Evolutionary conservation across 2,113 vertebrate species (phyloP), one percentile per base, ranked within the genome.

Genomic region (Toxotes jaculatrix): DNA sequence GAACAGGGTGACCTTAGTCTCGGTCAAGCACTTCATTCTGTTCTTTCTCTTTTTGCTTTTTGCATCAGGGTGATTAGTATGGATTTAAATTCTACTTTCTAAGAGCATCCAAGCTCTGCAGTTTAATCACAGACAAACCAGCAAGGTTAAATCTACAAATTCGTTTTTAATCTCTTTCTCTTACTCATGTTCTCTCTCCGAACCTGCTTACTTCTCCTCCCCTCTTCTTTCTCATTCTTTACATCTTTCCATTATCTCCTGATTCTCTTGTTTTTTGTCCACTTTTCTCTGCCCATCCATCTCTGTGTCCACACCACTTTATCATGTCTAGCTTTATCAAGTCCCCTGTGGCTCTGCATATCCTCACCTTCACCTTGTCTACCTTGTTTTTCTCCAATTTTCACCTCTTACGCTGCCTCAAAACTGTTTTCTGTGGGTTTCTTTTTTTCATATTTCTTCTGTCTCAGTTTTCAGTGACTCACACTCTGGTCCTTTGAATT

Each of bases 1-100:
- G 56, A 72, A 34, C 61, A n/a, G 16, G 45, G 61, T 67, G 79
- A 83, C 51, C 70, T 79, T 65, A n/a, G 49, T 71, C 56, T 75
- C n/a, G 66, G 32, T 79, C 23, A 49, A 63, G 61, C 36, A 72
- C 36, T 21, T 77, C 55, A 66, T 51, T 68, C 31, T 34, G 11
- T 59, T 31, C 17, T 60, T 45, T 74, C 32, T 43, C 34, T 19
- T 74, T 40, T 34, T 42, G 32, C 8, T 63, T 47, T 80, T 68
- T 47, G 49, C 49, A 32, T 72, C 12, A 21, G 42, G 12, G 36
- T 59, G 16, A 69, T 81, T 32, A 63, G 4, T 51, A 66, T 31
- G 38, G 63, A 57, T 73, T 42, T 56, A 62, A 6, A 7, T 6
- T 40, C 49, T 65, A n/a, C 32, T 59, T 56, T 7, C 23, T 11